Evolutionary conservation across 53 echinoderm and acorn worm genomes (phyloP), one percentile per base, ranked within the genome.

Genomic region (Astropecten irregularis): DNA sequence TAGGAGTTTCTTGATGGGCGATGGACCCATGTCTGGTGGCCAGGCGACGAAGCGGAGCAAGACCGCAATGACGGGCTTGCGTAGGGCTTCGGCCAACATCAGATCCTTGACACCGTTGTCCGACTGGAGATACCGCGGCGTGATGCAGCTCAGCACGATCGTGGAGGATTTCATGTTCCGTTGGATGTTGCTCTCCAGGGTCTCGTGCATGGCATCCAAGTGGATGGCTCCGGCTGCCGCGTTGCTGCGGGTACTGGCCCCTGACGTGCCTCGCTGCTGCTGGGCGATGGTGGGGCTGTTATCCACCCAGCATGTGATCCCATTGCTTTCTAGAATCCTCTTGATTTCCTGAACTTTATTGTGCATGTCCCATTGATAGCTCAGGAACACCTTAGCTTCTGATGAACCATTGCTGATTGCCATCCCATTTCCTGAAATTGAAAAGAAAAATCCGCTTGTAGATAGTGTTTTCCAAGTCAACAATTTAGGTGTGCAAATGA

Each of bases 351-450:
- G 94, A 1, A 97, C 97, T 63, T 97, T 97, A 76, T 87, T 94
- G 70, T 97, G 97, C 49, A 91, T 89, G 54, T 97, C 97, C 97
- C 97, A 97, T 35, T 97, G 97, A 81, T 97, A 97, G 76, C 94
- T 94, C 52, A 97, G 90, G 82, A 94, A 97, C 11, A 97, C 97
- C 21, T 91, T 66, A 0, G 97, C 83, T 52, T 97, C 84, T 9
- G 72, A 54, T 18, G 58, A 26, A 14, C 61, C 63, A 20, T 79
- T 87, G 53, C 58, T 53, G 26, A 68, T 26, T 44, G 85, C 59
- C 14, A 42, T 61, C 20, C 72, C 72, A 46, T n/a, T 38, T 42
- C 49, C 85, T 85, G 42, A 8, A 6, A 42, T 8, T 11, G 11
- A 11, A 11, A 42, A 42, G 42, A 42, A 42, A 42, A 42, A 42